phyloP scores from a whole-genome alignment of 92 coral and sea anemone genomes.

The Metridium senile region DNA sequence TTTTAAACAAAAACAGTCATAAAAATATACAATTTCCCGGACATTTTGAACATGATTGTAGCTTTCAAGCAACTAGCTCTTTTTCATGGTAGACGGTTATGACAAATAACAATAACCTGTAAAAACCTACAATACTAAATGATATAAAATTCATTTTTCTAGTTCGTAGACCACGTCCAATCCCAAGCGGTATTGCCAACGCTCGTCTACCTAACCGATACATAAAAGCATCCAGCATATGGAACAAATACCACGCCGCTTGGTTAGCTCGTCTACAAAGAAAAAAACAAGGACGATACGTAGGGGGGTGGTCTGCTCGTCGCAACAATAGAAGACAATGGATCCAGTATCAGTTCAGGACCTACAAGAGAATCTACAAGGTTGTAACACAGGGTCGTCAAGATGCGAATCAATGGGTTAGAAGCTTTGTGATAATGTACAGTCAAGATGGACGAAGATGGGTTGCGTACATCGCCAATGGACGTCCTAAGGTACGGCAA shows the following conservation, averaged over 20 bases:
- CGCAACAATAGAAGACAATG: constrained; percentile 64
- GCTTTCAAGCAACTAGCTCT: no score
- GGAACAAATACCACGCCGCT: constrained; percentile 58
- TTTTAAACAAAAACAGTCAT: no score
- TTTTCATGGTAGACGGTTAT: no score
- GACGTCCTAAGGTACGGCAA: constrained; percentile 54
- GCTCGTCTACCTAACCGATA: constrained; percentile 60
- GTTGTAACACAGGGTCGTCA: constrained; percentile 54
- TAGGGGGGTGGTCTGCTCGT: constrained; percentile 68
- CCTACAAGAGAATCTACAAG: constrained; percentile 45
- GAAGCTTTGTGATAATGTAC: constrained; percentile 44
- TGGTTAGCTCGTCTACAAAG: constrained; percentile 57
- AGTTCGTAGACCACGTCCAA: constrained; percentile 49
- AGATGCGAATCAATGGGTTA: constrained; percentile 50
- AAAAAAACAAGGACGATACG: constrained; percentile 49
- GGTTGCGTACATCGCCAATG: constrained; percentile 42
- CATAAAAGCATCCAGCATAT: constrained; percentile 67
- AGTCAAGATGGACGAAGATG: constrained; percentile 54
- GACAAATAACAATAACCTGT: no score
- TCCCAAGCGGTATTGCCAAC: constrained; percentile 50
- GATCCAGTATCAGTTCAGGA: constrained; percentile 62
- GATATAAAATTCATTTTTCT: constrained; percentile 3
- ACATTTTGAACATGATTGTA: no score
- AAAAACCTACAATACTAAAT: no score
- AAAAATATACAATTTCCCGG: no score